These are phyloP conservation scores for Austrofundulus limnaeus DNA, from an alignment of 2,113 vertebrate genomes.

Conservation along the genomic window DNA sequence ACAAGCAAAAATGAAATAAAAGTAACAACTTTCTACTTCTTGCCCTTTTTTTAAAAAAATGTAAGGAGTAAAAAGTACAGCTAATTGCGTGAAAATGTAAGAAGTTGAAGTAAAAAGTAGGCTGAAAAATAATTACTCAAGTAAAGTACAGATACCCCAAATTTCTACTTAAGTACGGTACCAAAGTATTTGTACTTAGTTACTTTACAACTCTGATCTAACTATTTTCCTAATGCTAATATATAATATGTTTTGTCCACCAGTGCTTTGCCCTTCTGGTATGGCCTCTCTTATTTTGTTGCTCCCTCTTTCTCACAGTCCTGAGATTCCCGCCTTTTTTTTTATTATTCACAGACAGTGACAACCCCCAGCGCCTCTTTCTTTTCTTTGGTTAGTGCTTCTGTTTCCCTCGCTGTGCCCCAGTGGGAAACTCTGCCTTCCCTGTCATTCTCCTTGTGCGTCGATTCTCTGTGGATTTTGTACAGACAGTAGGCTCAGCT, in stretches of 20 bases:
- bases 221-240: too few species aligned
- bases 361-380: slow-evolving; percentile 5
- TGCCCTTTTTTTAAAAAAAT: too few species aligned
- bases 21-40: too few species aligned
- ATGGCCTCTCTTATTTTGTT: not conserved
- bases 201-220: too few species aligned
- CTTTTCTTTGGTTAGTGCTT: slow-evolving; percentile 37
- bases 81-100: too few species aligned
- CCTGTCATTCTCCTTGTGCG: slow-evolving; percentile 50
- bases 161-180: too few species aligned
- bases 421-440: slow-evolving; percentile 63
- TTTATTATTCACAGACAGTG: slow-evolving; percentile 22
- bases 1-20: too few species aligned
- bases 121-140: too few species aligned
- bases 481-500: slow-evolving; percentile 47
- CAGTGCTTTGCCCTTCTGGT: not conserved
- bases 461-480: slow-evolving; percentile 57
- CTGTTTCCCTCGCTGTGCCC: slow-evolving; percentile 40
- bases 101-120: too few species aligned
- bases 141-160: too few species aligned
- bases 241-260: slow-evolving; percentile 3
- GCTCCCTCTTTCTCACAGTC: slow-evolving; percentile 29
- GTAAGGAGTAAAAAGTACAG: too few species aligned
- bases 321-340: slow-evolving; percentile 68
- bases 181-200: too few species aligned